phyloP scores from a whole-genome alignment of 2,797 vertebrate species.

The Danio albolineatus region DNA sequence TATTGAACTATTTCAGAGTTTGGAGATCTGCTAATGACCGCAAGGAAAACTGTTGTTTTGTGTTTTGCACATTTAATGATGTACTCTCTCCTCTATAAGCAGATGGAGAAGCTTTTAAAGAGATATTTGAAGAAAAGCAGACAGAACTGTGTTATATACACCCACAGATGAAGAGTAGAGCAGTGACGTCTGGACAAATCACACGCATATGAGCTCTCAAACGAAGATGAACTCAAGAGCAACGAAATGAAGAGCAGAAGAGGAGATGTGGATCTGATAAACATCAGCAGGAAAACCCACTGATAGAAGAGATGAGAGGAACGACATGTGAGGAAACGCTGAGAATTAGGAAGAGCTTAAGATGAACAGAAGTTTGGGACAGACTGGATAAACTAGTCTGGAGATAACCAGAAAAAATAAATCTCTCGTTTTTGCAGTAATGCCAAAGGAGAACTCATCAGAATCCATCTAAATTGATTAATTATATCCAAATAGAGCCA shows the following conservation, averaged over 20 bases:
- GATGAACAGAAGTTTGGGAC: no score
- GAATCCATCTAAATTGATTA: no score
- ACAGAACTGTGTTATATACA: background rate
- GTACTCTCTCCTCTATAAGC: background rate
- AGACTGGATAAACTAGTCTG: no score
- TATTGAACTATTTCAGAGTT: background rate
- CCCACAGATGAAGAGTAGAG: background rate
- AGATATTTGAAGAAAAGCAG: constrained; percentile 8
- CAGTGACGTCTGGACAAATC: background rate
- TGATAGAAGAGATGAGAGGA: no score
- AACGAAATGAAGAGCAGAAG: background rate
- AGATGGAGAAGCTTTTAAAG: background rate
- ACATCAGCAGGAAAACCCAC: background rate
- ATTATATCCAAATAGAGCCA: no score
- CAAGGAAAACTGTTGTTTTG: background rate
- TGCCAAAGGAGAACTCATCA: no score
- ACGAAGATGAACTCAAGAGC: background rate
- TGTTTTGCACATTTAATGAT: background rate
- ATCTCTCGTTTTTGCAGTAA: no score
- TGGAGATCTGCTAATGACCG: background rate
- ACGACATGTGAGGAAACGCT: no score
- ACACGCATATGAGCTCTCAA: background rate
- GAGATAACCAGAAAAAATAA: no score
- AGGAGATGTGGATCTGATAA: background rate
- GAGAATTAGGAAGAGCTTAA: no score